Evolutionary conservation across 2,797 vertebrate genomes (phyloP), one percentile per base, ranked within the genome.

Genomic region (Gymnoscopelus braueri): DNA sequence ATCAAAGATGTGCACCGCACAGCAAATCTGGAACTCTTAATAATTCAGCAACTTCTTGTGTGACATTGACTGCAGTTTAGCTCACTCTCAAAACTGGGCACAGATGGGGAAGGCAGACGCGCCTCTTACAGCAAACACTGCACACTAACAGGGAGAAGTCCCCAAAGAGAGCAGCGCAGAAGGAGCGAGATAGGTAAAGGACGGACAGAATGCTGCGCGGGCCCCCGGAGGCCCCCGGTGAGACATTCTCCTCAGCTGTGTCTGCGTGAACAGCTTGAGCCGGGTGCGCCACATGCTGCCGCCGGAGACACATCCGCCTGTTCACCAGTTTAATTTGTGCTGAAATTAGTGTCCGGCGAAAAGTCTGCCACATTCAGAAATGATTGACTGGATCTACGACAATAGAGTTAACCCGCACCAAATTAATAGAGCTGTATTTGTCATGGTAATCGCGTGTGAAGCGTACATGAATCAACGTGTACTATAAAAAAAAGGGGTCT

Each of bases 1-100:
- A 95, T 95, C 92, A 94, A 96, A 97, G 95, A 96, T 96, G 96
- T 96, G 96, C 94, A 92, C 94, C 90, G 95, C 95, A 93, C 95
- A 94, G 95, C 91, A 97, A 96, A 97, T 96, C 96, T 96, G 96
- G 95, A 95, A 95, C 94, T 95, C 96, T 96, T 96, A 96, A 97
- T 97, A 97, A 98, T 97, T 98, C 96, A 97, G 91, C 92, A 93
- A 92, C 91, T 93, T 92, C 87, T 91, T 88, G 82, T 92, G 91
- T 94, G 92, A 94, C 93, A 92, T 84, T 87, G 90, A 91, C 87
- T 92, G 91, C 87, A 93, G 92, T 94, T 94, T 91, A 92, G 80
- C 91, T 92, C 87, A 74, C 91, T 85, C 90, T 89, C 85, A 91
- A 91, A 44, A 91, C 91, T 77, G 84, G 90, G 90, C 91, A 89